A percentile compares a stretch with the other conserved stretches of the same genome.
phyloP scores from a whole-genome alignment of 2,113 vertebrate genomes.

The Malurus melanocephalus region DNA sequence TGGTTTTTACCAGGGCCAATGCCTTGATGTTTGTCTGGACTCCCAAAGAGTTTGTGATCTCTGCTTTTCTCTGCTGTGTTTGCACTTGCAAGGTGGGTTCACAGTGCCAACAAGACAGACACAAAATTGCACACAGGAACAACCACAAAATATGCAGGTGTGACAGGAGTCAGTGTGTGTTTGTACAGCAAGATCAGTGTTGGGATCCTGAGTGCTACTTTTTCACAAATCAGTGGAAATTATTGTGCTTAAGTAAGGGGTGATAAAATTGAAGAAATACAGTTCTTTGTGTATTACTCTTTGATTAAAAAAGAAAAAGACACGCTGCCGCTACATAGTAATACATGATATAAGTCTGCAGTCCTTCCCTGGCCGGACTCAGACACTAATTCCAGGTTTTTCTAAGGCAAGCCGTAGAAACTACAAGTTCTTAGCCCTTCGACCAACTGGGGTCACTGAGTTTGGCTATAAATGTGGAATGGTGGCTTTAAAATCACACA shows the following conservation, averaged over 20 bases:
- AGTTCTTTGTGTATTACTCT: neutral
- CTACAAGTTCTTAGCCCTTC: neutral
- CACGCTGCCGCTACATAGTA: neutral
- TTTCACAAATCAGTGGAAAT: neutral
- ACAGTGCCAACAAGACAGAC: neutral
- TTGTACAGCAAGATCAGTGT: neutral
- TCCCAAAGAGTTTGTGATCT: neutral
- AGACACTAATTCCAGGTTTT: neutral
- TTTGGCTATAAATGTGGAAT: neutral
- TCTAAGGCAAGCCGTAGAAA: neutral
- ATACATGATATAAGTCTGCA: neutral
- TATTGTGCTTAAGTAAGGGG: fast-evolving
- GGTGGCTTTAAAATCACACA: neutral
- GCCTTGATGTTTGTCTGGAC: neutral
- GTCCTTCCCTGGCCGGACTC: neutral
- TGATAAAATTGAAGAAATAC: neutral
- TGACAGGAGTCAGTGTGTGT: neutral
- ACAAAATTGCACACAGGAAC: neutral
- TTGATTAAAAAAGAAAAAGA: neutral
- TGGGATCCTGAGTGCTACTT: neutral
- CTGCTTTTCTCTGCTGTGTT: neutral
- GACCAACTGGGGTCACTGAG: neutral
- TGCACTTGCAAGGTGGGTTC: neutral
- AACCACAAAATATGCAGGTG: neutral
- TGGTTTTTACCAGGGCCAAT: neutral